Conservation (phyloP, 2,797 vertebrate species). For the Chrysocyon brachyurus region DNA sequence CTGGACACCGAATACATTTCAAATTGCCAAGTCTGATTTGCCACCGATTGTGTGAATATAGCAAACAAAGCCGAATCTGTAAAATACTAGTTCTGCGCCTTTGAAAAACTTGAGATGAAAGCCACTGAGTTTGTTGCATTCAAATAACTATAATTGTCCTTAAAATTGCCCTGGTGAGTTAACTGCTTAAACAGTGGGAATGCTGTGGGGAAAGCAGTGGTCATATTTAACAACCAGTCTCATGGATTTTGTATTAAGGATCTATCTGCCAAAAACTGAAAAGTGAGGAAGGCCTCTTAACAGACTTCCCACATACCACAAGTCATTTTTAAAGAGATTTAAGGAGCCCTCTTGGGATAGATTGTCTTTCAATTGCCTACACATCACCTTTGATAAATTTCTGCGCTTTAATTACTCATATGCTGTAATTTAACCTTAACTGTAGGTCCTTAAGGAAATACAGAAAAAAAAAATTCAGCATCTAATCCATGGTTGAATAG, state of each 20-base stretch:
- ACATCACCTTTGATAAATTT: not conserved
- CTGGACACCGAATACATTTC: slow-evolving; percentile 54
- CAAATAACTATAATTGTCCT: slow-evolving; percentile 24
- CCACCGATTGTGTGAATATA: not conserved
- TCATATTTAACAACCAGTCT: not conserved
- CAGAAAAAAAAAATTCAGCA: not conserved
- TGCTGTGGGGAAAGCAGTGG: not conserved
- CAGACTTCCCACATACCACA: not conserved
- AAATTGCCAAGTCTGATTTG: slow-evolving; percentile 48
- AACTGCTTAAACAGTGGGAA: not conserved
- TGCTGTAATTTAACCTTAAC: slow-evolving; percentile 40
- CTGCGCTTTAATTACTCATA: not conserved
- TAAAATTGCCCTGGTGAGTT: slow-evolving; percentile 21
- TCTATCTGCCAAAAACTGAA: not conserved
- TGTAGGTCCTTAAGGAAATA: not conserved
- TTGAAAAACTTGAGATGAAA: slow-evolving; percentile 42
- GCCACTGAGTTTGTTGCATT: not conserved
- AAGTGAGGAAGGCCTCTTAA: not conserved
- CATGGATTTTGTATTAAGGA: not conserved
- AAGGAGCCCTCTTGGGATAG: not conserved
- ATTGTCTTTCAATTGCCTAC: not conserved
- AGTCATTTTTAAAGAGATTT: not conserved
- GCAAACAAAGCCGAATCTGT: not conserved
- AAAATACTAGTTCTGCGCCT: slow-evolving; percentile 33
- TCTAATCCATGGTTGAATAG: not conserved